Evolutionary conservation across 2,888 invertebrate genomes (phyloP).

Genomic region (Spodoptera exigua): DNA sequence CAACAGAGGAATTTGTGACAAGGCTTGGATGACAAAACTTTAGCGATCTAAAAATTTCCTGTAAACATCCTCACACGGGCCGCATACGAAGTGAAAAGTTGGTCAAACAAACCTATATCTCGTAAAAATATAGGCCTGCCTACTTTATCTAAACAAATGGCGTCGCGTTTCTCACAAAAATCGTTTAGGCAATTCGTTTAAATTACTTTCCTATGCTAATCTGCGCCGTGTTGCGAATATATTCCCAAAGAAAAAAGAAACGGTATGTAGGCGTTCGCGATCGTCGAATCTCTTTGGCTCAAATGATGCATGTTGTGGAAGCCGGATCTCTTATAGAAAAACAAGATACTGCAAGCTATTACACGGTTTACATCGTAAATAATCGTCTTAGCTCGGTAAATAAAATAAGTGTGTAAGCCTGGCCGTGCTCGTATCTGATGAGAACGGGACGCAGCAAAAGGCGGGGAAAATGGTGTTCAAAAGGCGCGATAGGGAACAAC

Average conservation of each 20-base stretch:
- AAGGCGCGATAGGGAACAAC: constrained; percentile 80
- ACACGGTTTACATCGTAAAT: constrained; percentile 85
- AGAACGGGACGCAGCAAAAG: constrained; percentile 76
- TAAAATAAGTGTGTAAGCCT: constrained; percentile 84
- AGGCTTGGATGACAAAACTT: constrained; percentile 65
- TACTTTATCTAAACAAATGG: constrained; percentile 77
- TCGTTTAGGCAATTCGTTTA: constrained; percentile 85
- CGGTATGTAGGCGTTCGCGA: constrained; percentile 69
- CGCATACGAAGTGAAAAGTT: constrained; percentile 59
- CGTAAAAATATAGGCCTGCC: constrained; percentile 65
- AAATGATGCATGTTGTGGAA: constrained; percentile 81
- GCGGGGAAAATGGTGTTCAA: constrained; percentile 84
- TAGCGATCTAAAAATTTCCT: constrained; percentile 59
- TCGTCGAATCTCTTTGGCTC: constrained; percentile 72
- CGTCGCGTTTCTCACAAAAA: constrained; percentile 79
- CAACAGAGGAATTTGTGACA: constrained; percentile 66
- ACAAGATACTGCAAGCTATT: constrained; percentile 83
- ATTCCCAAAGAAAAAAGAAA: constrained; percentile 73
- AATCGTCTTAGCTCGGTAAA: constrained; percentile 84
- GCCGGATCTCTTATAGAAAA: constrained; percentile 76
- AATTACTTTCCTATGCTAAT: constrained; percentile 87
- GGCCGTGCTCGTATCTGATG: constrained; percentile 84
- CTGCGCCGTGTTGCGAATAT: constrained; percentile 80
- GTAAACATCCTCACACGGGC: constrained; percentile 59
- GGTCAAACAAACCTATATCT: constrained; percentile 62